Conservation (phyloP, 2,888 invertebrate genomes). For the Cephonodes hylas region DNA sequence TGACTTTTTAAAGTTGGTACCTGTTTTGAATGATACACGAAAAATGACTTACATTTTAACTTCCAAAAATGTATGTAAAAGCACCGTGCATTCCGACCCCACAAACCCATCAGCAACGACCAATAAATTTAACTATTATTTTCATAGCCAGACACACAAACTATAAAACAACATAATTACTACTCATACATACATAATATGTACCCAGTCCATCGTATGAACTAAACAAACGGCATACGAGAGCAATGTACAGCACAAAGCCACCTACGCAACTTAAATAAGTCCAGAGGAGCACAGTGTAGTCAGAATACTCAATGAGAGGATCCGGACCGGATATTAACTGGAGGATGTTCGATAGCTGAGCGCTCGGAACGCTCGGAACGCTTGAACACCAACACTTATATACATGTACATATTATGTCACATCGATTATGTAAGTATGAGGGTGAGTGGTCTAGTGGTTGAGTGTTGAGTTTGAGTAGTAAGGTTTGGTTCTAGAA, state of each 20-base stretch:
- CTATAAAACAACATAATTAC: no score
- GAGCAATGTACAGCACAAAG: neutral
- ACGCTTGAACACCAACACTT: neutral
- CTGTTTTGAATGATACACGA: no score
- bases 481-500: no score
- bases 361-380: neutral
- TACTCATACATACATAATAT: neutral
- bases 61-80: no score
- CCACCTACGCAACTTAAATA: slow-evolving; percentile 14
- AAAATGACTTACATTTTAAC: no score
- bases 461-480: no score
- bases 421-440: neutral
- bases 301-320: slow-evolving; percentile 38
- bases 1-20: no score
- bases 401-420: neutral
- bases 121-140: no score
- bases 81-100: no score
- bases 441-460: neutral
- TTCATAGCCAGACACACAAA: no score
- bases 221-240: neutral
- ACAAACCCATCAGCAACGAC: no score
- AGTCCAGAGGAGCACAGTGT: slow-evolving; percentile 21
- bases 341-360: slow-evolving; percentile 35
- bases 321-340: slow-evolving; percentile 48
- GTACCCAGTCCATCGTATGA: neutral